Conservation (phyloP, 1,140 invertebrate genomes). For the Goniozus legneri region DNA sequence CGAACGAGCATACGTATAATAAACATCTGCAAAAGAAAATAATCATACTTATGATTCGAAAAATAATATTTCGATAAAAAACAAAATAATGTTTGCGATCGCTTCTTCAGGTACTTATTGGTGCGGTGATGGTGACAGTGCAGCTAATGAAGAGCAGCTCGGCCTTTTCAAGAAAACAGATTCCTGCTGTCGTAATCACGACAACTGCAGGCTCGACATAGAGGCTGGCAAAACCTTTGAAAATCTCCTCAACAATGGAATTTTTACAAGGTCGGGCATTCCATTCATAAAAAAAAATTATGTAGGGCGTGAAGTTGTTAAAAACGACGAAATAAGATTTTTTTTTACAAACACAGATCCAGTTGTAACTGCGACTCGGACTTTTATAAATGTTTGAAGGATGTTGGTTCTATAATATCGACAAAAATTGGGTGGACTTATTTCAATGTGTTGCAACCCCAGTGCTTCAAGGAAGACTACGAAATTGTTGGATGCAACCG, state of each 20-base stretch:
- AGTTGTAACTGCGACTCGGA: conserved; percentile 58
- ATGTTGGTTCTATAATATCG: conserved; percentile 48
- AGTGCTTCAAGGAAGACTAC: conserved; percentile 56
- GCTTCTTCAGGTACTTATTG: conserved; percentile 53
- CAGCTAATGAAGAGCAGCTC: conserved; percentile 48
- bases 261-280: conserved; percentile 44
- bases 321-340: conserved; percentile 3
- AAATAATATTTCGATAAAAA: too few relatives aligned
- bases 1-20: too few relatives aligned
- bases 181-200: conserved; percentile 53
- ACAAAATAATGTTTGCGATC: too few relatives aligned
- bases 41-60: background rate
- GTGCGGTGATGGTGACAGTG: conserved; percentile 59
- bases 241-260: conserved; percentile 45
- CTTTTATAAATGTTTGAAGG: conserved; percentile 57
- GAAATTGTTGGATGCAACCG: conserved; percentile 53
- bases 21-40: background rate
- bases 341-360: conserved; percentile 47
- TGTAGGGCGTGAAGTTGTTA: too few relatives aligned
- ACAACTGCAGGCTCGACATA: conserved; percentile 32
- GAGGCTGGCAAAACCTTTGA: conserved; percentile 9
- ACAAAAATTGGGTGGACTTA: conserved; percentile 57
- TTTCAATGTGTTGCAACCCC: conserved; percentile 57
- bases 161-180: conserved; percentile 54
- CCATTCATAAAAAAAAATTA: too few relatives aligned